Percentiles rank a stretch among this genome's conserved stretches.
Conservation (phyloP, 2,797 vertebrate species). For the Cryptoblepharus egeriae region DNA sequence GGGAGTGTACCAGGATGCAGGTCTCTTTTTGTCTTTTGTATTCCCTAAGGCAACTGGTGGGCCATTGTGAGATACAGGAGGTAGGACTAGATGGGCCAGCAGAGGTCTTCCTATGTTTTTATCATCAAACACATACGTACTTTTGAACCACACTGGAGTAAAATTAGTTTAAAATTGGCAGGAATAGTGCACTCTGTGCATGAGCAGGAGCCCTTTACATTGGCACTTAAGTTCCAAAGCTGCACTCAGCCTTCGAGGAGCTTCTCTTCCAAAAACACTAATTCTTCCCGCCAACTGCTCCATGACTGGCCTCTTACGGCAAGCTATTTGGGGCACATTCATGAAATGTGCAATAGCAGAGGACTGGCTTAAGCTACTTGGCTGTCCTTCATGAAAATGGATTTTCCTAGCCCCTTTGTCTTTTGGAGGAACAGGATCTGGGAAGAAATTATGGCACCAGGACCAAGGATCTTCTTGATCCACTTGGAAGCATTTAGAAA, state of each 20-base stretch:
- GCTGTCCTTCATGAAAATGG: too few relatives aligned
- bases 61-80: too few relatives aligned
- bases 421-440: not conserved
- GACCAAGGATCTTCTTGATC: not conserved
- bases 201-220: not conserved
- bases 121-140: too few relatives aligned
- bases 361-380: too few relatives aligned
- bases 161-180: not conserved
- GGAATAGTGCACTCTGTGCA: not conserved
- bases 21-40: too few relatives aligned
- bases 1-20: too few relatives aligned
- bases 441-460: not conserved
- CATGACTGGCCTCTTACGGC: not conserved
- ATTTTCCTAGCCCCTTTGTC: not conserved
- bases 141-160: too few relatives aligned
- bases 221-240: not conserved
- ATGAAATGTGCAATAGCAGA: not conserved
- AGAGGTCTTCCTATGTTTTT: too few relatives aligned
- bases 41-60: too few relatives aligned
- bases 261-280: not conserved
- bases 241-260: too few relatives aligned
- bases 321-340: not conserved
- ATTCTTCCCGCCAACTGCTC: not conserved
- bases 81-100: too few relatives aligned
- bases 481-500: not conserved